phyloP scores from a whole-genome alignment of 1,140 invertebrate genomes.

The Monochamus saltuarius region DNA sequence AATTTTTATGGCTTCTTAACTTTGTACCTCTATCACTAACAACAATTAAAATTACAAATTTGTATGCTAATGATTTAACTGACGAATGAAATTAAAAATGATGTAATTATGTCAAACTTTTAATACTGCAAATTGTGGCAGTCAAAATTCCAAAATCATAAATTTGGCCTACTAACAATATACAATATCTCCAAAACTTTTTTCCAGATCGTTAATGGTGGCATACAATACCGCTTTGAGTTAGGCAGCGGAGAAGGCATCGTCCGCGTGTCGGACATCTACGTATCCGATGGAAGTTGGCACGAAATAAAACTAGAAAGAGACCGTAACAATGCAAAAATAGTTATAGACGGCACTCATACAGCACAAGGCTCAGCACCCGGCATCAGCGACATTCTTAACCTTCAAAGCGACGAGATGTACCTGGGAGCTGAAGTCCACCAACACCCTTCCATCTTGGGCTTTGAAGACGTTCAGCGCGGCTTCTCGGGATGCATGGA shows the following conservation, averaged over 20 bases:
- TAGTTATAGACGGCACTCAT: slow-evolving; percentile 78
- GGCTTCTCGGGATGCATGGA: slow-evolving; percentile 92
- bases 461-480: slow-evolving; percentile 72
- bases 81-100: no score
- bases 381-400: slow-evolving; percentile 79
- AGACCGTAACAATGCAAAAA: slow-evolving; percentile 72
- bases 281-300: slow-evolving; percentile 87
- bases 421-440: slow-evolving; percentile 83
- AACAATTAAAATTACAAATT: no score
- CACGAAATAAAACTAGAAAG: slow-evolving; percentile 83
- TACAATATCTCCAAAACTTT: slow-evolving; percentile 8
- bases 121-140: no score
- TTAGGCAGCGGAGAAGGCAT: slow-evolving; percentile 89
- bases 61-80: no score
- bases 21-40: no score
- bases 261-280: slow-evolving; percentile 70
- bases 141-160: no score
- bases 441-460: slow-evolving; percentile 67
- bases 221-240: slow-evolving; percentile 86
- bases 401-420: slow-evolving; percentile 81
- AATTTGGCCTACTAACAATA: no score
- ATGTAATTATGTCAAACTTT: no score
- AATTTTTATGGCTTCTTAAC: no score
- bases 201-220: slow-evolving; percentile 70
- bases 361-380: slow-evolving; percentile 78